phyloP scores from a whole-genome alignment of 2,113 vertebrate genomes.

The Ailurus styani region DNA sequence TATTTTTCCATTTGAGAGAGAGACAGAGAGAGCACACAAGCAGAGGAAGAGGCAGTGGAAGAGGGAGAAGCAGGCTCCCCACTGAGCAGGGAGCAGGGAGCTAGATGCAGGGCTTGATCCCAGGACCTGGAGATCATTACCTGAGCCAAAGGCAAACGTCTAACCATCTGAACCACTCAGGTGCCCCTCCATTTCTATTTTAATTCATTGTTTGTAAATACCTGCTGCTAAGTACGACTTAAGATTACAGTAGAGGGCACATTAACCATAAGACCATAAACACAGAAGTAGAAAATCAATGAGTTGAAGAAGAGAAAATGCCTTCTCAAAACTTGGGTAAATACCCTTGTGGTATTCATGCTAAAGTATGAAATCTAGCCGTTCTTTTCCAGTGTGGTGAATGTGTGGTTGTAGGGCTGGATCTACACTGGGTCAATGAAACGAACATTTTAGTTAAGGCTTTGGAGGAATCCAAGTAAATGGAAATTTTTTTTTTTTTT shows the following conservation, averaged over 20 bases:
- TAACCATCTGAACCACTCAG: neutral
- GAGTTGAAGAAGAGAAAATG: neutral
- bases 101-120: too few species aligned
- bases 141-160: neutral
- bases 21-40: neutral
- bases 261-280: neutral
- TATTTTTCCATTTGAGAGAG: neutral
- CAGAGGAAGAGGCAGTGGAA: neutral
- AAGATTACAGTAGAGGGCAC: neutral
- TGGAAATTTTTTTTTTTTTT: neutral
- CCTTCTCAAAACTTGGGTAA: neutral
- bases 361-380: neutral
- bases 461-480: neutral
- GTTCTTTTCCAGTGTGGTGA: neutral
- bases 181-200: neutral
- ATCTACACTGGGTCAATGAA: neutral
- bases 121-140: neutral
- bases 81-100: too few species aligned
- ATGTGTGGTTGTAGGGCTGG: neutral
- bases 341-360: neutral
- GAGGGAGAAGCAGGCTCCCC: too few species aligned
- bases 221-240: neutral
- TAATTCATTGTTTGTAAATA: neutral
- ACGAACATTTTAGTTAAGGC: conserved; percentile 12
- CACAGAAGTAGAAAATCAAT: neutral